Percentiles rank a stretch among this genome's conserved stretches.
phyloP scores from a whole-genome alignment of 1,140 invertebrate species.

The Brachionus plicatilis region DNA sequence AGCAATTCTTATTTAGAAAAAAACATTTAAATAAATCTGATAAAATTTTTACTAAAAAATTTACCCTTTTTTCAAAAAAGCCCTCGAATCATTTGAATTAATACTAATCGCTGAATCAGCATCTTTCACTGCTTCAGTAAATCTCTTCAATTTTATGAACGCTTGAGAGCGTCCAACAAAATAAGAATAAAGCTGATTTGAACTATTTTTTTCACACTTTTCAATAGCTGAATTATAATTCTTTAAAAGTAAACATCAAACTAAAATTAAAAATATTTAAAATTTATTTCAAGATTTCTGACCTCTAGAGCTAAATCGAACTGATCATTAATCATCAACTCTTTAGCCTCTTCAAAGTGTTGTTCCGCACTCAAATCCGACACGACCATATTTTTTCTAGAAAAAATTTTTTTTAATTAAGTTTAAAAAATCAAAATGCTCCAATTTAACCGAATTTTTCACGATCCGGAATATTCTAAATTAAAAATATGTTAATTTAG shows the following conservation, averaged over 20 bases:
- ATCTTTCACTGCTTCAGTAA: not conserved
- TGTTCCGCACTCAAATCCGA: not conserved
- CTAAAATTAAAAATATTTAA: not conserved
- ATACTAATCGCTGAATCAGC: constrained; percentile 21
- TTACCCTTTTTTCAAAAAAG: constrained; percentile 36
- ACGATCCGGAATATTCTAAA: not conserved
- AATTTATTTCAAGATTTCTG: not conserved
- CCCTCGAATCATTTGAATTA: constrained; percentile 6
- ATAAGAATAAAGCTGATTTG: not conserved
- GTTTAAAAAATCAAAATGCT: not conserved
- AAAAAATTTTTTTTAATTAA: not conserved
- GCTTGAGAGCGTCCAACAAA: constrained; percentile 23
- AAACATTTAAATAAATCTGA: not conserved
- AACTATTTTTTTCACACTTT: not conserved
- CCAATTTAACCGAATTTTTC: not conserved
- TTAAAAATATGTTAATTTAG: not conserved
- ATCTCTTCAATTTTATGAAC: not conserved
- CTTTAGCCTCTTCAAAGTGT: not conserved
- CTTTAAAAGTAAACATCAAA: not conserved
- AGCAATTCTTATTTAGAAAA: not conserved
- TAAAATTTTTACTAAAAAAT: not conserved
- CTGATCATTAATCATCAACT: constrained; percentile 20
- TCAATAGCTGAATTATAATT: not conserved
- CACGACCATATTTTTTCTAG: not conserved
- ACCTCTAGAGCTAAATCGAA: constrained; percentile 24